Percentiles rank a stretch among this genome's conserved stretches.
These are phyloP conservation scores for Temnothorax longispinosus DNA, from an alignment of 1,140 invertebrate genomes.

Conservation along the genomic window DNA sequence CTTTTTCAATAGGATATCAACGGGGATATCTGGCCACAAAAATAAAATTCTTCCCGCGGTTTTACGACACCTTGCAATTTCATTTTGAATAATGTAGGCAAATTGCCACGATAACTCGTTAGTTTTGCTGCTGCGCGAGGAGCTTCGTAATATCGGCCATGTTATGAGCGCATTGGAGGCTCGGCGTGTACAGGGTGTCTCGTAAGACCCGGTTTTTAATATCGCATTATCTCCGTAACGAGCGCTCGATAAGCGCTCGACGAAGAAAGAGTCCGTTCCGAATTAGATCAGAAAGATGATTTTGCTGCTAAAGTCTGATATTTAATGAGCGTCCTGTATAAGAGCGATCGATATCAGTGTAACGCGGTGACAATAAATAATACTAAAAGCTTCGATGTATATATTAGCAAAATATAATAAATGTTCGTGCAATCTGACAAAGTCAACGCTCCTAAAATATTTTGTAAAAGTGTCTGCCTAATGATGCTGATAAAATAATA, in stretches of 20 bases:
- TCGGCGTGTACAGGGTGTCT: constrained; percentile 25
- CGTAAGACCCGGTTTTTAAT: constrained; percentile 54
- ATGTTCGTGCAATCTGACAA: constrained; percentile 1
- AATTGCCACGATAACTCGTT: constrained; percentile 46
- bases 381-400: constrained; percentile 16
- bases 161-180: constrained; percentile 36
- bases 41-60: constrained; percentile 29
- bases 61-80: constrained; percentile 28
- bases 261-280: constrained; percentile 35
- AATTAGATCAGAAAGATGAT: constrained; percentile 43
- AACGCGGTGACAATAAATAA: constrained; percentile 28
- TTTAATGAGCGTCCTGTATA: constrained; percentile 28
- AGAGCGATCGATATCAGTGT: constrained; percentile 10
- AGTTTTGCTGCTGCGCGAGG: constrained; percentile 13
- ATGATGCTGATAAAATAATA: not conserved
- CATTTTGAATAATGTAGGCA: constrained; percentile 47
- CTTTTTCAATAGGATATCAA: not conserved
- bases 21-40: not conserved
- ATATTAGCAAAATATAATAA: constrained; percentile 33
- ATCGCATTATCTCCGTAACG: constrained; percentile 48
- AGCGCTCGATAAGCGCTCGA: constrained; percentile 49
- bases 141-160: constrained; percentile 36
- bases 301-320: constrained; percentile 38
- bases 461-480: not conserved
- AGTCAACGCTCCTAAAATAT: not conserved